These are phyloP conservation scores for Euphonia xanthogaster DNA, from an alignment of 2,797 vertebrate species.

Conservation along the genomic window DNA sequence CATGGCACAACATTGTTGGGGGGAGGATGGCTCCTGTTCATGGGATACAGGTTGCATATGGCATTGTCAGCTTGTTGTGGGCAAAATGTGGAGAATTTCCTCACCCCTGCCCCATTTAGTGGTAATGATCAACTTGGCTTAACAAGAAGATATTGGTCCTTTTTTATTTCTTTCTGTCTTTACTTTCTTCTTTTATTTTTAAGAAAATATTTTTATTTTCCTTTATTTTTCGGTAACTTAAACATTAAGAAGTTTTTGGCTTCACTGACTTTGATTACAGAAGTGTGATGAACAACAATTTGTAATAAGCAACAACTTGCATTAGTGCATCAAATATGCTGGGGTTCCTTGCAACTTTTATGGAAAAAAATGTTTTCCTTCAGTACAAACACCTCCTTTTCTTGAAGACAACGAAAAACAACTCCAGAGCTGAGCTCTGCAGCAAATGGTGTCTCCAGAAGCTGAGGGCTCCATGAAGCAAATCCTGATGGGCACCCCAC, in stretches of 20 bases:
- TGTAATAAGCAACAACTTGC: not conserved
- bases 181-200: accelerated
- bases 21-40: not conserved
- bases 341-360: not conserved
- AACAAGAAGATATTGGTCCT: not conserved
- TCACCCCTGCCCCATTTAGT: not conserved
- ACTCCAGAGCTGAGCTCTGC: not conserved
- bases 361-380: not conserved
- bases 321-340: not conserved
- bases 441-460: not conserved
- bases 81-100: not conserved
- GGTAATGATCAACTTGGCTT: not conserved
- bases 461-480: not conserved
- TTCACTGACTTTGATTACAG: not conserved
- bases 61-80: not conserved
- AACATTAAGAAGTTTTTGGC: not conserved
- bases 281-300: not conserved
- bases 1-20: accelerated
- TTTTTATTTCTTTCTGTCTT: not conserved
- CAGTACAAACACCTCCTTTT: not conserved
- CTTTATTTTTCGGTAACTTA: not conserved
- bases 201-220: not conserved
- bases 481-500: not conserved
- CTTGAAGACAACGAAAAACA: not conserved
- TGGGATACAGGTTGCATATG: accelerated